These are phyloP conservation scores for Nyctibius grandis DNA, from an alignment of 2,797 vertebrate species.

Conservation along the genomic window DNA sequence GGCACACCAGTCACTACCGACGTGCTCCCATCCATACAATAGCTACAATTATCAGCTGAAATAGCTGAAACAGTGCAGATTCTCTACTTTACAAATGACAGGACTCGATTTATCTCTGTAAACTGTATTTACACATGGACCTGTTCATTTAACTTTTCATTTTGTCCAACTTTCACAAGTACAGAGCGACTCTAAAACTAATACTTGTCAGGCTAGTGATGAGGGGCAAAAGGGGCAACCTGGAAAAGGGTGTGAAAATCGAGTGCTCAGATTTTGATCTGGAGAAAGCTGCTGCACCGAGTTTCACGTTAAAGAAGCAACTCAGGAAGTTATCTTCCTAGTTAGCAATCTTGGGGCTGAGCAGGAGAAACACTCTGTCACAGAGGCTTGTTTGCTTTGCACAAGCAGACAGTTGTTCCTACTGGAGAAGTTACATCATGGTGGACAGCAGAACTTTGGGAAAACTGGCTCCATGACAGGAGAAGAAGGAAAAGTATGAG, in stretches of 20 bases:
- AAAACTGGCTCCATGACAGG: background rate
- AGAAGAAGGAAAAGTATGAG: background rate
- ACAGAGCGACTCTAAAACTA: background rate
- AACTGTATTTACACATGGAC: background rate
- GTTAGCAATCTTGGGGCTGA: background rate
- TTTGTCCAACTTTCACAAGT: background rate
- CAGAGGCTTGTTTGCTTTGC: background rate
- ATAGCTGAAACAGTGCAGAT: background rate
- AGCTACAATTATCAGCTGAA: background rate
- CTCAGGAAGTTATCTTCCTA: background rate
- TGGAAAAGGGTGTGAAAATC: background rate
- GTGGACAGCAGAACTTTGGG: background rate
- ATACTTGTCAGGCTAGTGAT: background rate
- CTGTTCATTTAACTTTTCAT: background rate
- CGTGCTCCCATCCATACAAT: background rate
- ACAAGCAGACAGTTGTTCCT: background rate
- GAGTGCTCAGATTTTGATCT: background rate
- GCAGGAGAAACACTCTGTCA: background rate
- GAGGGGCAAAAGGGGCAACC: background rate
- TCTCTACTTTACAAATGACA: background rate
- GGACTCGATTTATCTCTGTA: background rate
- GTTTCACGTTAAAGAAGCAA: background rate
- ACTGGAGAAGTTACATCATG: background rate
- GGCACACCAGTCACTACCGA: background rate
- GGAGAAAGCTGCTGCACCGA: background rate